Evolutionary conservation across 2,113 vertebrate genomes (phyloP).

Genomic region (Rhynchomys soricoides): DNA sequence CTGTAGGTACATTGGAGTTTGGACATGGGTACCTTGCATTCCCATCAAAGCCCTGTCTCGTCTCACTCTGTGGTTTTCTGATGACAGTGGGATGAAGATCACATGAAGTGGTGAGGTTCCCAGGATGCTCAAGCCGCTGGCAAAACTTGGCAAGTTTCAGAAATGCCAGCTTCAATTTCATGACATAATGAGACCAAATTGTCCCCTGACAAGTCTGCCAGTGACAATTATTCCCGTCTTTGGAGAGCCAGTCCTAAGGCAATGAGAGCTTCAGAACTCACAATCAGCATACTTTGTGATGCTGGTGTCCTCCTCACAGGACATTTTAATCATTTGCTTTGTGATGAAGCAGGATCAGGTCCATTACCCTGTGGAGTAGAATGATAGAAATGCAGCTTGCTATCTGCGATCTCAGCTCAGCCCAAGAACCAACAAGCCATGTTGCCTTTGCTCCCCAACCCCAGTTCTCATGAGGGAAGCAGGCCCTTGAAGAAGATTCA

Average conservation of each 20-base stretch:
- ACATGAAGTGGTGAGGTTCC: not conserved
- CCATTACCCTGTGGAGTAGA: not conserved
- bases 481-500: not conserved
- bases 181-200: constrained; percentile 52
- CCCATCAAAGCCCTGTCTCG: not conserved
- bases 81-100: not conserved
- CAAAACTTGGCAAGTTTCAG: not conserved
- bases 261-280: not conserved
- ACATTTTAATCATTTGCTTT: constrained; percentile 54
- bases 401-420: not conserved
- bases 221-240: constrained; percentile 28
- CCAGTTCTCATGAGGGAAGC: not conserved
- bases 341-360: constrained; percentile 21
- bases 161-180: constrained; percentile 16
- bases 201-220: not conserved
- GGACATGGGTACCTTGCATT: not conserved
- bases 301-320: not conserved
- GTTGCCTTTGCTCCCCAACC: not conserved
- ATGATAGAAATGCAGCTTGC: not conserved
- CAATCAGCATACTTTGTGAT: constrained; percentile 36
- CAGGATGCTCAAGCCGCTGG: not conserved
- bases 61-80: not conserved
- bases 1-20: not conserved
- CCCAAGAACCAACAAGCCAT: not conserved
- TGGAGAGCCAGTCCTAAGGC: constrained; percentile 2